These are phyloP conservation scores for Blennius ocellaris DNA, from an alignment of 2,113 vertebrate species.

Conservation along the genomic window DNA sequence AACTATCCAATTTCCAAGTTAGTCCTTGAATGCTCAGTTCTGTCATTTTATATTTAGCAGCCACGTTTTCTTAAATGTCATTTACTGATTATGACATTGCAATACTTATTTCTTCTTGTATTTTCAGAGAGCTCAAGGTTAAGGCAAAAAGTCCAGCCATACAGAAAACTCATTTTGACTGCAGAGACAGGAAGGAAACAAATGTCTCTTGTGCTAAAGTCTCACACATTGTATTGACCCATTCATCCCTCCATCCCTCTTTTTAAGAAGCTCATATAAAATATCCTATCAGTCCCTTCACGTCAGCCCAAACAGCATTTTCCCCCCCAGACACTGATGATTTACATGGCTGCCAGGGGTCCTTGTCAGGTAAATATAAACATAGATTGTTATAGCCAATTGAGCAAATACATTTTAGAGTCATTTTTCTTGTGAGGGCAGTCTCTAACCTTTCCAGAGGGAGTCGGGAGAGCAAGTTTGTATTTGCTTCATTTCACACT, in stretches of 20 bases:
- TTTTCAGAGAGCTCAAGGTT: too few species aligned
- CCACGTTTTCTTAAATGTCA: too few species aligned
- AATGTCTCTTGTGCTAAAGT: neutral
- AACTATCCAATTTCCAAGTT: too few species aligned
- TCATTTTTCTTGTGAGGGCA: slow-evolving; percentile 10
- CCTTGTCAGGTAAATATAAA: slow-evolving; percentile 6
- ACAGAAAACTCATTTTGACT: neutral
- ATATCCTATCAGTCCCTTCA: neutral
- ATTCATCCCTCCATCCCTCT: neutral
- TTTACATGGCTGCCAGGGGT: slow-evolving; percentile 5
- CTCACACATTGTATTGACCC: neutral
- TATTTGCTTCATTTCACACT: slow-evolving; percentile 49
- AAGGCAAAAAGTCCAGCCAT: neutral
- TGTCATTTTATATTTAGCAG: too few species aligned
- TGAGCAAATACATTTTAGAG: slow-evolving; percentile 4
- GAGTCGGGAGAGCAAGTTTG: slow-evolving; percentile 5
- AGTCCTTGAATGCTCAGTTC: too few species aligned
- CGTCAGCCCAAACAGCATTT: neutral
- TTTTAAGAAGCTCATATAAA: neutral
- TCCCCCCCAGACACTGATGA: neutral
- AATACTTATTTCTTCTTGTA: too few species aligned
- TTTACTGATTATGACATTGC: too few species aligned
- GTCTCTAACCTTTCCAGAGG: slow-evolving; percentile 31
- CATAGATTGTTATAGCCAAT: slow-evolving; percentile 1
- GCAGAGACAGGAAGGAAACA: neutral